Percentiles rank a stretch among this genome's conserved stretches.
phyloP scores from a whole-genome alignment of 2,113 vertebrate genomes.

The Rhodinocichla rosea region DNA sequence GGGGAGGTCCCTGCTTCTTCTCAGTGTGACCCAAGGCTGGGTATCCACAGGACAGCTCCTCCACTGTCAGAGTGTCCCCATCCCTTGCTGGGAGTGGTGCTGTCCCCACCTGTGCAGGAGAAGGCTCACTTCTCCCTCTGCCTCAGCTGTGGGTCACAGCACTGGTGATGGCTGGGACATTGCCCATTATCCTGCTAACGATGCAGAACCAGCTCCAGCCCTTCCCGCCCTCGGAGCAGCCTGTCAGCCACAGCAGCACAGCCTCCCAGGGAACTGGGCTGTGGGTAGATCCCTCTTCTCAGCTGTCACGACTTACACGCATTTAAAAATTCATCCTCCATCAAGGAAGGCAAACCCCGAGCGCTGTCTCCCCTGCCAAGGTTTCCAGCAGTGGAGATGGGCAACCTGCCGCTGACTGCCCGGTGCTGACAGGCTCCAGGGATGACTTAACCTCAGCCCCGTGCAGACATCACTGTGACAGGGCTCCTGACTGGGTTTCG shows the following conservation, averaged over 20 bases:
- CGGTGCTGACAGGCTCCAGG: constrained; percentile 13
- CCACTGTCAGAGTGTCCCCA: not conserved
- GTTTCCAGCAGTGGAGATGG: not conserved
- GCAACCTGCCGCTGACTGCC: constrained; percentile 40
- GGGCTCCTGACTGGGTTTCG: constrained; percentile 31
- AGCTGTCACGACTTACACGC: not conserved
- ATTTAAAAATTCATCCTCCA: constrained; percentile 30
- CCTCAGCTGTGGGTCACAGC: not conserved
- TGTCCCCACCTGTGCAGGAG: not conserved
- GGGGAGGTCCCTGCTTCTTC: not conserved
- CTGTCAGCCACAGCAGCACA: constrained; percentile 10
- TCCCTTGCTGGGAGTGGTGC: accelerated
- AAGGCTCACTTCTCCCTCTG: not conserved
- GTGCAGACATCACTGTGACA: constrained; percentile 40
- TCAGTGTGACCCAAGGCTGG: not conserved
- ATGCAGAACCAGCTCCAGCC: not conserved
- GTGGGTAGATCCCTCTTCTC: constrained; percentile 5
- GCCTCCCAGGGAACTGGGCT: not conserved
- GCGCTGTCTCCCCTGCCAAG: not conserved
- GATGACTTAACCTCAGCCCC: constrained; percentile 36
- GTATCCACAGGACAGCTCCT: not conserved
- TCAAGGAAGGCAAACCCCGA: not conserved
- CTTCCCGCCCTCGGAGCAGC: not conserved
- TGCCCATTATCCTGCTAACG: constrained; percentile 1
- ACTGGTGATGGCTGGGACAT: not conserved